These are phyloP conservation scores for Delia radicum DNA, from an alignment of 1,140 invertebrate species.

Conservation along the genomic window DNA sequence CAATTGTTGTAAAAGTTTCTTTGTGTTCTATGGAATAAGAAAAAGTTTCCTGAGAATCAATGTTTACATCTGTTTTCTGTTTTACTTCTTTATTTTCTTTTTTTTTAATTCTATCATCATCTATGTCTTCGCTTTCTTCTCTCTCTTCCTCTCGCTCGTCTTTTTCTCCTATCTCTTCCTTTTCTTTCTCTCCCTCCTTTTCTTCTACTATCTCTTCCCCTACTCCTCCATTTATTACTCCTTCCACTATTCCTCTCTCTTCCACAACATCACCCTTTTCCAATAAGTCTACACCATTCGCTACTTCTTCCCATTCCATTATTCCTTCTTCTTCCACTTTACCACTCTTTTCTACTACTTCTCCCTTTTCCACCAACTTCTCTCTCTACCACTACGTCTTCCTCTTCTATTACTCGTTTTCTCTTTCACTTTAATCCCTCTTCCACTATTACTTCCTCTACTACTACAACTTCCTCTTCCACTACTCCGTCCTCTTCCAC, in stretches of 20 bases:
- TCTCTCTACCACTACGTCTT: no score
- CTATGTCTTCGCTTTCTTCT: not conserved
- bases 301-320: no score
- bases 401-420: not conserved
- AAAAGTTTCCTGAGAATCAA: no score
- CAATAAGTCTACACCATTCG: no score
- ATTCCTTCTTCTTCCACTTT: no score
- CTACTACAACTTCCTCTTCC: not conserved
- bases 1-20: no score
- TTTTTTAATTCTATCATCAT: not conserved
- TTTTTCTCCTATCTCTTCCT: not conserved
- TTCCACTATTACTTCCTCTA: not conserved
- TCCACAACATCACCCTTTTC: no score
- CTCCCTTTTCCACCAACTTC: no score
- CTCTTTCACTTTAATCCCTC: not conserved
- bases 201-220: not conserved
- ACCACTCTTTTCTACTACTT: not conserved
- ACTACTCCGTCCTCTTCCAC: not conserved
- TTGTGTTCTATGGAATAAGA: no score
- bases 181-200: not conserved
- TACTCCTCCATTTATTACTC: no score
- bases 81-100: constrained; percentile 14
- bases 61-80: not conserved
- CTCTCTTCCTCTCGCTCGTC: not conserved
- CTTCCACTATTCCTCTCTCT: no score